phyloP scores from a whole-genome alignment of 2,888 invertebrate genomes.

The Lithosia quadra region DNA sequence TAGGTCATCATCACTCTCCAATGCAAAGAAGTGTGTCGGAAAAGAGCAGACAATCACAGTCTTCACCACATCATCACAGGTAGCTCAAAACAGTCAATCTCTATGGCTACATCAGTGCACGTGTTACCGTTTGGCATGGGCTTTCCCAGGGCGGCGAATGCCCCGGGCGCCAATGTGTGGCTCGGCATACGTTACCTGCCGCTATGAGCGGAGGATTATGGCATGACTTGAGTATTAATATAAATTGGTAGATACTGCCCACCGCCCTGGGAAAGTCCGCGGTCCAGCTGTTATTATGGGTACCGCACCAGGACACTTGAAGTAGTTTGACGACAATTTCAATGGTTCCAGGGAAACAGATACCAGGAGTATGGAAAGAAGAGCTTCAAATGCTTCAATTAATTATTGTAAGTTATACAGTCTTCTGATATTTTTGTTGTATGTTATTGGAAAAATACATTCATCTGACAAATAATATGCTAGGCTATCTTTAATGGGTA shows the following conservation, averaged over 20 bases:
- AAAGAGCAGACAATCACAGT: slow-evolving; percentile 85
- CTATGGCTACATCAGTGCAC: neutral
- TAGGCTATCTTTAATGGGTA: neutral
- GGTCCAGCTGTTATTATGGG: neutral
- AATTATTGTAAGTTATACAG: slow-evolving; percentile 69
- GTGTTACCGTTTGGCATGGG: neutral
- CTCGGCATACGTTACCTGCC: neutral
- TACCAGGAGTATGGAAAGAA: slow-evolving; percentile 75
- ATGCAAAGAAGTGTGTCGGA: slow-evolving; percentile 89
- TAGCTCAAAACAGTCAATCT: slow-evolving; percentile 32
- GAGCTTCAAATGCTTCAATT: slow-evolving; percentile 82
- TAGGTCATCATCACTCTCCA: slow-evolving; percentile 79
- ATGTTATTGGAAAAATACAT: neutral
- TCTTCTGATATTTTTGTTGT: neutral
- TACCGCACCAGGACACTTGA: neutral
- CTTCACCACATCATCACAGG: slow-evolving; percentile 81
- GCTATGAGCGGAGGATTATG: neutral
- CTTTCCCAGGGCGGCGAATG: neutral
- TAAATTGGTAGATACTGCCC: neutral
- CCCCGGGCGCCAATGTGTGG: neutral
- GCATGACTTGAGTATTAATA: neutral
- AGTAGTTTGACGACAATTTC: neutral
- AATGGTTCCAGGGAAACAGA: slow-evolving; percentile 77
- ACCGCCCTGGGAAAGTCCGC: neutral
- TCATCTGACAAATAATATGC: neutral